Evolutionary conservation across 2,797 vertebrate genomes (phyloP), one percentile per base, ranked within the genome.

Genomic region (Sphenodon punctatus): DNA sequence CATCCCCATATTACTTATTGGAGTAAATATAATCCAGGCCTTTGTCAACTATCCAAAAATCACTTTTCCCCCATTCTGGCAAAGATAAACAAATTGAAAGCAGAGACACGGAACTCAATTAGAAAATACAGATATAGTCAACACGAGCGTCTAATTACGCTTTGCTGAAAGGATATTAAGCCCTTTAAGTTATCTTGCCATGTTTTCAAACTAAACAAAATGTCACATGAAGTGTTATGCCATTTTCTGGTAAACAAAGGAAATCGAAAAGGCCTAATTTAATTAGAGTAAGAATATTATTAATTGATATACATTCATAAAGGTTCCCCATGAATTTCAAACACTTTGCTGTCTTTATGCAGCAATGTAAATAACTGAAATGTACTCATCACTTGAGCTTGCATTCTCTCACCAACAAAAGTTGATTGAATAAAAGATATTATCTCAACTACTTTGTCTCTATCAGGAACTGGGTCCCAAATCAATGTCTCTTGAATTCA

Each of bases 61-160:
- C n/a, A n/a, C n/a, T n/a, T n/a, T n/a, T n/a, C 67, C 67, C 79
- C 53, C 80, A 43, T 64, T 78, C 30, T 78, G 76, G 64, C 34
- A 88, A 71, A 67, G 84, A 82, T 86, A 78, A 59, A 53, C 59
- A 68, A 85, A 93, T 84, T 74, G 68, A 88, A 88, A 89, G 84
- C 85, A 93, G 82, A 82, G 59, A 64, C 74, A 15, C 27, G n/a
- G n/a, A 41, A 43, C 74, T 82, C 60, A 76, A 77, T 67, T 81
- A 82, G 48, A 67, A 85, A 87, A 78, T 56, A 70, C 16, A 64
- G 53, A 67, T 73, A 82, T 64, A 66, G 82, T 71, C 67, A 78
- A 49, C 19, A 78, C 10, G 7, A 17, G 45, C 65, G 43, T 65
- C 64, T 66, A 86, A 78, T 19, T 15, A 60, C 17, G 58, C 58